Percentiles rank a stretch among this genome's conserved stretches.
These are phyloP conservation scores for Trachemys scripta DNA, from an alignment of 2,113 vertebrate genomes.

Conservation along the genomic window DNA sequence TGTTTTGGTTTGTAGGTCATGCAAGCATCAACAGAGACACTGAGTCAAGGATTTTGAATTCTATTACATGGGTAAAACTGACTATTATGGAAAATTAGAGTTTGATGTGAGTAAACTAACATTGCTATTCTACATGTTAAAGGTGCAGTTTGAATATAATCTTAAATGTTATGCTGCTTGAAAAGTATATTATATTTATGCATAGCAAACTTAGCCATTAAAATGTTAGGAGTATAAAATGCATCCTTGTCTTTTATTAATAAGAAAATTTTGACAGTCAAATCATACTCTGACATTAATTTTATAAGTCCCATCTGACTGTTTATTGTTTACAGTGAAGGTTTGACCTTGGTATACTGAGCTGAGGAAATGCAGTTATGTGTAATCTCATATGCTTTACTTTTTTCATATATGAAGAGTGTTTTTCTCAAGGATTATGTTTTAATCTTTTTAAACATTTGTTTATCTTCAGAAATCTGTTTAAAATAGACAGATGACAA, in stretches of 20 bases:
- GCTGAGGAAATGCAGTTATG: not conserved
- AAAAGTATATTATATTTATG: constrained; percentile 18
- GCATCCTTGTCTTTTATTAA: constrained; percentile 4
- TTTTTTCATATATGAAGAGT: not conserved
- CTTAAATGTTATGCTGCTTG: constrained; percentile 1
- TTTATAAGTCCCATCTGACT: constrained; percentile 35
- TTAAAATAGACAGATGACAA: constrained; percentile 32
- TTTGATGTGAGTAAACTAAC: constrained; percentile 21
- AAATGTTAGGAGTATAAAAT: constrained; percentile 4
- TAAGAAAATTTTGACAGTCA: not conserved
- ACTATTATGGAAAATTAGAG: not conserved
- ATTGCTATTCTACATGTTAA: constrained; percentile 4
- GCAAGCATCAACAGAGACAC: not conserved
- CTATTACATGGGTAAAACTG: not conserved
- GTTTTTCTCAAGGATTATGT: constrained; percentile 42
- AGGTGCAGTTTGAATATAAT: constrained; percentile 7
- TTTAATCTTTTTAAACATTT: constrained; percentile 50
- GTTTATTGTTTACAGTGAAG: constrained; percentile 24
- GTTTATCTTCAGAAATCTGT: constrained; percentile 31
- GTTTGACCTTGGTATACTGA: constrained; percentile 41
- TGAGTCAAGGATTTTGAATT: not conserved
- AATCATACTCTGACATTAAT: constrained; percentile 8
- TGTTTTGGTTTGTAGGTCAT: not conserved
- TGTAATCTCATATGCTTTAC: not conserved
- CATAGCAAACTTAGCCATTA: constrained; percentile 35